Percentiles rank a stretch among this genome's conserved stretches.
Conservation (phyloP, 2,113 vertebrate genomes). For the Bos indicus region DNA sequence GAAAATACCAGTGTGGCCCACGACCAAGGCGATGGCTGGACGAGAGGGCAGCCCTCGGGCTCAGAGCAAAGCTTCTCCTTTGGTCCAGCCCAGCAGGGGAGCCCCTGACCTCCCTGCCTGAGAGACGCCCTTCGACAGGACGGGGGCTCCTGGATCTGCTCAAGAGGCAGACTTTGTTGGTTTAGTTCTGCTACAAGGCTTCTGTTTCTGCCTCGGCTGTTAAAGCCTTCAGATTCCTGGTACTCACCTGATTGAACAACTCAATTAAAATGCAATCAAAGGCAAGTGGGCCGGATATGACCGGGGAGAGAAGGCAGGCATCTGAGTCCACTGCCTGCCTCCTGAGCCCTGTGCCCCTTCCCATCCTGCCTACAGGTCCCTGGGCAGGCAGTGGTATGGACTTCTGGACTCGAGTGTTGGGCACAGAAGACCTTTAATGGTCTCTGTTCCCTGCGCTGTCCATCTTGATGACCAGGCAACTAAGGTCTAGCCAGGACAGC, state of each 20-base stretch:
- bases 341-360: neutral
- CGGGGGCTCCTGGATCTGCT: neutral
- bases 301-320: neutral
- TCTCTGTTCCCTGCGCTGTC: neutral
- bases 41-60: neutral
- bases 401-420: neutral
- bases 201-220: constrained; percentile 43
- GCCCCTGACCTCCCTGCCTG: neutral
- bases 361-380: neutral
- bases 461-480: neutral
- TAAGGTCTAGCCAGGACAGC: neutral
- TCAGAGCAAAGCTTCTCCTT: neutral
- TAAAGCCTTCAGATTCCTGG: constrained; percentile 50
- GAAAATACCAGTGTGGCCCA: neutral
- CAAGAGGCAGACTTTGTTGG: constrained; percentile 52
- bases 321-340: neutral
- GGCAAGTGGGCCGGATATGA: constrained; percentile 40
- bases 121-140: neutral
- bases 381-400: neutral
- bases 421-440: neutral
- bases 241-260: constrained; percentile 66
- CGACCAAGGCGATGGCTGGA: neutral
- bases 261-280: constrained; percentile 68
- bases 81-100: neutral
- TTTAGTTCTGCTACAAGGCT: constrained; percentile 68